Evolutionary conservation across 2,888 invertebrate species (phyloP).

Genomic region (Prenolepis imparis): DNA sequence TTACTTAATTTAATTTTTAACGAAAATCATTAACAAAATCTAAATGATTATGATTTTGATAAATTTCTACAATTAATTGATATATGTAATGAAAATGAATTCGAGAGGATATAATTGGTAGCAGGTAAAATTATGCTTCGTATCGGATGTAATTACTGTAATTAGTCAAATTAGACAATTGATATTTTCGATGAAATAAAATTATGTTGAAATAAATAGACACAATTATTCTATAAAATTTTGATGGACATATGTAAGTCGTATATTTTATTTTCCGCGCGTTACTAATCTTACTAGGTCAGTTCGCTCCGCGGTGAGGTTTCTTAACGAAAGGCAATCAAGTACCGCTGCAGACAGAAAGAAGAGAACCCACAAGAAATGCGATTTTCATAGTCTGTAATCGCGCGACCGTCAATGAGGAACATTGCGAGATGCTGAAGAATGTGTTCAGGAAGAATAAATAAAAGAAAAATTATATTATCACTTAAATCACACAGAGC

Average conservation of each 20-base stretch:
- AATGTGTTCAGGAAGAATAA: not conserved
- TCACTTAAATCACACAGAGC: constrained; percentile 1
- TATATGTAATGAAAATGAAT: not conserved
- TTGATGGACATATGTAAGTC: not conserved
- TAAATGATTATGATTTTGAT: not conserved
- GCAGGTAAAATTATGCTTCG: not conserved
- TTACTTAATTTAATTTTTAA: not conserved
- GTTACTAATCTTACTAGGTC: constrained; percentile 56
- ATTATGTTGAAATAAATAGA: not conserved
- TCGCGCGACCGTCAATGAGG: constrained; percentile 35
- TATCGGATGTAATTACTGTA: too few species aligned
- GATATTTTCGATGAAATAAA: not conserved
- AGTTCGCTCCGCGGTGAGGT: constrained; percentile 34
- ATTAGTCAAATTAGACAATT: not conserved
- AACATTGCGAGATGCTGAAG: not conserved
- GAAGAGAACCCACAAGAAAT: constrained; percentile 60
- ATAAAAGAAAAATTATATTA: constrained; percentile 5
- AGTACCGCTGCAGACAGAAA: constrained; percentile 68
- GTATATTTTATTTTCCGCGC: constrained; percentile 27
- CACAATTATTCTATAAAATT: not conserved
- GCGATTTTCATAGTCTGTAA: constrained; percentile 64
- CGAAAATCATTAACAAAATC: not conserved
- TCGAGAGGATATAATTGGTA: not conserved
- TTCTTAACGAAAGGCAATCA: constrained; percentile 72
- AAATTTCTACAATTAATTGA: not conserved